Conservation (phyloP, 2,888 invertebrate genomes). For the Nudaria mundana region DNA sequence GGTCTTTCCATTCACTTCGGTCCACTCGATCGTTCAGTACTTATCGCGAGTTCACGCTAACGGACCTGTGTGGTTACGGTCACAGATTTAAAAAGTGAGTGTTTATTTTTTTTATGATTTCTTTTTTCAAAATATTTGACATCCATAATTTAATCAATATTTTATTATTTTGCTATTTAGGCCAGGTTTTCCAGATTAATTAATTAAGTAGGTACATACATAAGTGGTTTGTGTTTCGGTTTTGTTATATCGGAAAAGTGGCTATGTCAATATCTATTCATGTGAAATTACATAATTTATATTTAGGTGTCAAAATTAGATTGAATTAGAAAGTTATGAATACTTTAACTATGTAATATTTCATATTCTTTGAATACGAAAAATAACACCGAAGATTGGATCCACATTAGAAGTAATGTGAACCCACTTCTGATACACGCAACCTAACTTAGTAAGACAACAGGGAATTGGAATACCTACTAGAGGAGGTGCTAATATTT, state of each 20-base stretch:
- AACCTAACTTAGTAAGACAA: no score
- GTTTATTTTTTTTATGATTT: constrained; percentile 13
- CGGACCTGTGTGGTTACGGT: constrained; percentile 29
- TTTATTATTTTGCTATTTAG: no score
- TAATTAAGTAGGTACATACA: no score
- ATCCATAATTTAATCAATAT: neutral
- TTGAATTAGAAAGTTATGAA: constrained; percentile 5
- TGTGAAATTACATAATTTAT: constrained; percentile 2
- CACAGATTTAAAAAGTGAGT: constrained; percentile 37
- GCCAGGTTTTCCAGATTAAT: no score
- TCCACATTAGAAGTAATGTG: no score
- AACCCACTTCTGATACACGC: no score
- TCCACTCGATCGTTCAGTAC: constrained; percentile 26
- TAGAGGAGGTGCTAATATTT: no score
- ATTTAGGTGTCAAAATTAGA: constrained; percentile 4
- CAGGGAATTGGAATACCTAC: no score
- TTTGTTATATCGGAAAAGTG: constrained; percentile 1
- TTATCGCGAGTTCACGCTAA: constrained; percentile 28
- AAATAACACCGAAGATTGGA: no score
- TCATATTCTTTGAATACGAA: no score
- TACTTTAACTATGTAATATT: neutral
- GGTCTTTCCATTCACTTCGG: constrained; percentile 21
- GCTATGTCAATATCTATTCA: constrained; percentile 2
- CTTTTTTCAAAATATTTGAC: constrained; percentile 1
- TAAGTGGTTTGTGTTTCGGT: no score